Conservation (phyloP, 2,113 vertebrate genomes). For the Sciurus niger region DNA sequence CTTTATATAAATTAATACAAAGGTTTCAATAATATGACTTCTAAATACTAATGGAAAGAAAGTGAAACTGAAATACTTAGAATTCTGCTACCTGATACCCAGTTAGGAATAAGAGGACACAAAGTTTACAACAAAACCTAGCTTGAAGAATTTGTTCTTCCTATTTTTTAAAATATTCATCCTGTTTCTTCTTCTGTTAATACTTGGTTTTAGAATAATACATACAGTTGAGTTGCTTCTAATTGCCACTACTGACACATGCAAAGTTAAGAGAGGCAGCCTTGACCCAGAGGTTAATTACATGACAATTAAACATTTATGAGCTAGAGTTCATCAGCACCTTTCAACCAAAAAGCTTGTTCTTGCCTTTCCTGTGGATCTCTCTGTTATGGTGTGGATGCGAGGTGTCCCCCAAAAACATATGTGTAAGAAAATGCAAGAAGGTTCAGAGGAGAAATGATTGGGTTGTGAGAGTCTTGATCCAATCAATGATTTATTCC, state of each 20-base stretch:
- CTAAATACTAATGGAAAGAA: slow-evolving; percentile 57
- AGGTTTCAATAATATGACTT: background rate
- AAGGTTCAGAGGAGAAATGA: too few species aligned
- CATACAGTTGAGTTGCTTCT: background rate
- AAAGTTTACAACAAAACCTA: slow-evolving; percentile 11
- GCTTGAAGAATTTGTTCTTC: background rate
- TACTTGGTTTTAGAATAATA: background rate
- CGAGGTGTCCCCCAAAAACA: too few species aligned
- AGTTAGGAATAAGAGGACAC: slow-evolving; percentile 1
- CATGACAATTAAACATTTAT: background rate
- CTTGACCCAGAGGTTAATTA: background rate
- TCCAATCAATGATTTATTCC: too few species aligned
- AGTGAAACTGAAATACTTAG: slow-evolving; percentile 62
- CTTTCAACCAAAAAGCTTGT: background rate
- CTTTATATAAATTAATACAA: slow-evolving; percentile 29
- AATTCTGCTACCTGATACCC: slow-evolving; percentile 33
- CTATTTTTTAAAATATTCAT: slow-evolving; percentile 5
- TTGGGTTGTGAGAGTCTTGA: too few species aligned
- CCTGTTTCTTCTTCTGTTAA: background rate
- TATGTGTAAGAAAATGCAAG: too few species aligned
- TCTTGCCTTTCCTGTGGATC: background rate
- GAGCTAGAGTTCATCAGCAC: background rate
- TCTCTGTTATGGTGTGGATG: background rate
- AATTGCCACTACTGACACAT: background rate
- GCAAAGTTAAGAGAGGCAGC: background rate